Base-by-base conservation (phyloP, 2,888 invertebrate species). In the Tryphoninae sp. region DNA sequence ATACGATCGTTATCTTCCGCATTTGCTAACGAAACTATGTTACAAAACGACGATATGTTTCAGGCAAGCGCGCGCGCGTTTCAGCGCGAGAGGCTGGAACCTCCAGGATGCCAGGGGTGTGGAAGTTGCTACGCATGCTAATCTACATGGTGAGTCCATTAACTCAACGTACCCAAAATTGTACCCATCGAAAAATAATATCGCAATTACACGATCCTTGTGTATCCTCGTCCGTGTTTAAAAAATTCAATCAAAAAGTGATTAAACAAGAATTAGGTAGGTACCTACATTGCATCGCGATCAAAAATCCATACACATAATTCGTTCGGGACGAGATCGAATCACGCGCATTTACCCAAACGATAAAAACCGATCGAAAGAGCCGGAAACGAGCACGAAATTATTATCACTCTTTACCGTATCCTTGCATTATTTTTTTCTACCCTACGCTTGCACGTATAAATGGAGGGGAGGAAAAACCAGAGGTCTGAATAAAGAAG, bases 61-160 rank as follows among this genome's bases (percentile, higher is more conserved):
- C 79, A 86, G 87, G 86, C 86, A 83, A 84, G 76, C 84, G 85
- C 85, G 84, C 85, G 86, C 82, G 86, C 19, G 19, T 89, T 90
- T 89, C 88, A 89, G 90, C 91, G 91, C 89, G 90, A 90, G 89
- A 90, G 90, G 91, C 90, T 90, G 90, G 90, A 88, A 90, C 90
- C 89, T 91, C 88, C 91, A 92, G 90, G 89, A 92, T 91, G 89
- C 90, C 89, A 91, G 89, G 91, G 89, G 89, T 90, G 90, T 89
- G 91, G 90, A 91, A 89, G 89, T 88, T 91, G 89, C 91, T 91
- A 89, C 89, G 89, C 88, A 88, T 90, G 90, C 90, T 92, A 89
- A 91, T 92, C 90, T 91, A 90, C 87, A 90, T 90, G 90, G 91
- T 92, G 84, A 91, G 89, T 89, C 33, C 22, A 40, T 58, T n/a